These are phyloP conservation scores for Urechis unicinctus DNA, from an alignment of 2,888 invertebrate genomes.

Conservation along the genomic window DNA sequence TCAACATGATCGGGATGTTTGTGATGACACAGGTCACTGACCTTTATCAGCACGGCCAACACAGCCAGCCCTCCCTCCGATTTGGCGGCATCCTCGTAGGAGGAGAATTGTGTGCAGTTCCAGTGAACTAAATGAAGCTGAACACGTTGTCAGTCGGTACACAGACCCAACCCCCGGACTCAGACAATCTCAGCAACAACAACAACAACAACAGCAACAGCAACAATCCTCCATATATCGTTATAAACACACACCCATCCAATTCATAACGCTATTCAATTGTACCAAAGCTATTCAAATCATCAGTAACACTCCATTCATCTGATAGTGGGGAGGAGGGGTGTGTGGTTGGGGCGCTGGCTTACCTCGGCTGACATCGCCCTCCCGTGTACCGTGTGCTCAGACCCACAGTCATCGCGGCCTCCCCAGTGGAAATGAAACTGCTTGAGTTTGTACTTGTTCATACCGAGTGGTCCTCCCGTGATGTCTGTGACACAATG, in stretches of 20 bases:
- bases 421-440: slow-evolving; percentile 95
- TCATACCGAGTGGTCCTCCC: not conserved
- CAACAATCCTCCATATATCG: not conserved
- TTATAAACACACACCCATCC: not conserved
- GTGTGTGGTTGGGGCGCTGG: no score
- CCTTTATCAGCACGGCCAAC: slow-evolving; percentile 13
- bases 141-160: no score
- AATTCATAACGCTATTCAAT: not conserved
- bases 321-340: not conserved
- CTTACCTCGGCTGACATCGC: slow-evolving; percentile 75
- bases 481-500: slow-evolving; percentile 1
- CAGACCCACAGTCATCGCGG: slow-evolving; percentile 76
- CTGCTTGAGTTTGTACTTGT: slow-evolving; percentile 70
- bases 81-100: slow-evolving; percentile 10
- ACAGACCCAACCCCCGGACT: no score
- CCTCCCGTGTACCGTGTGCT: slow-evolving; percentile 87
- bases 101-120: slow-evolving; percentile 12
- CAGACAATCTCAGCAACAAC: no score
- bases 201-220: no score
- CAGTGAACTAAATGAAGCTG: slow-evolving; percentile 16
- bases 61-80: slow-evolving; percentile 12
- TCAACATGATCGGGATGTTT: no score
- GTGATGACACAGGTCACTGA: no score
- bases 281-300: no score
- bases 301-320: not conserved